phyloP scores from a whole-genome alignment of 2,113 vertebrate species.

The Epinephelus fuscoguttatus region DNA sequence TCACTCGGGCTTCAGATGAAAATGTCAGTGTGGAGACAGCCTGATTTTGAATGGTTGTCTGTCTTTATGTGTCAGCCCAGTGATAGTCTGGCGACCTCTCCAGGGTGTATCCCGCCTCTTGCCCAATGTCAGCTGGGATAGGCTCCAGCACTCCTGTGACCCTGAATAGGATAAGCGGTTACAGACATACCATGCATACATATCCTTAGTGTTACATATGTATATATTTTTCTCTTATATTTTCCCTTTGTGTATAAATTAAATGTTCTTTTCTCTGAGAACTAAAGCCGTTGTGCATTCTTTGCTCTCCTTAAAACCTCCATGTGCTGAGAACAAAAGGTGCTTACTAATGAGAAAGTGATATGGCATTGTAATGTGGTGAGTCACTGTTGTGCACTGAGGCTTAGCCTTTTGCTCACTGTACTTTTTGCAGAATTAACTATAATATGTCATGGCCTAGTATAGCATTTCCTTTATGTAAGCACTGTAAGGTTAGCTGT shows the following conservation, averaged over 20 bases:
- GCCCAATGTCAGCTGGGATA: too few relatives aligned
- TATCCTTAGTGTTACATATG: too few relatives aligned
- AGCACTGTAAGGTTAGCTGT: constrained; percentile 65
- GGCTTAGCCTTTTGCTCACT: constrained; percentile 27
- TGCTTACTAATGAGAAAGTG: constrained; percentile 71
- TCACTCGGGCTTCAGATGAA: constrained; percentile 1
- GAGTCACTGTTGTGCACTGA: constrained; percentile 44
- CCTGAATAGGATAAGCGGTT: too few relatives aligned
- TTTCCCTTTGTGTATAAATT: not conserved
- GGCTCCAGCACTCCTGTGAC: too few relatives aligned
- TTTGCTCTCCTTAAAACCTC: constrained; percentile 18
- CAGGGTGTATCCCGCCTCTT: too few relatives aligned
- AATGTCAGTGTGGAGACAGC: not conserved
- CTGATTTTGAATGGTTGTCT: too few relatives aligned
- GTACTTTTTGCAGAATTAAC: constrained; percentile 65
- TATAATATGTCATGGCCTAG: constrained; percentile 47
- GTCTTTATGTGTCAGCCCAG: too few relatives aligned
- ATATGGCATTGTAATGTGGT: constrained; percentile 37
- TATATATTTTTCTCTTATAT: not conserved
- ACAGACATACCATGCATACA: too few relatives aligned
- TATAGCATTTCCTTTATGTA: constrained; percentile 76
- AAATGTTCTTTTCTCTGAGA: not conserved
- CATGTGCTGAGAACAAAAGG: constrained; percentile 39
- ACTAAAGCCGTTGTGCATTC: not conserved
- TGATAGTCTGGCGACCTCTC: too few relatives aligned